phyloP scores from a whole-genome alignment of 2,888 invertebrate species.

The Corbicula japonica region DNA sequence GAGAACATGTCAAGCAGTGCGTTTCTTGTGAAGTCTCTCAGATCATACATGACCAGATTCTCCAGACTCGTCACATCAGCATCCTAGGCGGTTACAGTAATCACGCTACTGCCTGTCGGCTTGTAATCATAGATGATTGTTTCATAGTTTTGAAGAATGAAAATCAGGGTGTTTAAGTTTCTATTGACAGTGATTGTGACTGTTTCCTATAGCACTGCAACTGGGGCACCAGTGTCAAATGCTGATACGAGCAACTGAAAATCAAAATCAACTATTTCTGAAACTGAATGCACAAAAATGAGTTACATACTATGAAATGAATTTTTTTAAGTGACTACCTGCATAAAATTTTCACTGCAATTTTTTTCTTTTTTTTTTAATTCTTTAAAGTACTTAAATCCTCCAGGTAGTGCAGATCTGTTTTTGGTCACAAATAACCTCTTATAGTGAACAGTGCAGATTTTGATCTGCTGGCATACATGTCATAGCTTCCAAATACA shows the following conservation, averaged over 20 bases:
- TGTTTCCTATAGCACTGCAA: constrained; percentile 69
- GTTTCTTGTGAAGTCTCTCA: constrained; percentile 39
- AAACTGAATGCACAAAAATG: no score
- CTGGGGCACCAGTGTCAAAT: constrained; percentile 79
- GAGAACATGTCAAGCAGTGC: constrained; percentile 94
- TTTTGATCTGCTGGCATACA: no score
- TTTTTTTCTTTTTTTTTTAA: no score
- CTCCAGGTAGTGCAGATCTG: no score
- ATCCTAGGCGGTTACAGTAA: constrained; percentile 78
- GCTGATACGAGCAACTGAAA: constrained; percentile 76
- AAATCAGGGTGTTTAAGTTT: constrained; percentile 80
- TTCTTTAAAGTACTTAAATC: no score
- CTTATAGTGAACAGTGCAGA: no score
- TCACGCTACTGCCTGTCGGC: constrained; percentile 76
- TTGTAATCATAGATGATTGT: constrained; percentile 75
- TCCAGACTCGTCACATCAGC: constrained; percentile 79
- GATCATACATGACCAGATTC: constrained; percentile 69
- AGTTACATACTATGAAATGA: no score
- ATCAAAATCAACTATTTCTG: constrained; percentile 2
- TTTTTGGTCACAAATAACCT: no score
- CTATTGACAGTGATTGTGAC: constrained; percentile 78
- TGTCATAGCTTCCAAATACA: no score
- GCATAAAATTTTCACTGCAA: no score
- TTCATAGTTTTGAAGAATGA: constrained; percentile 67
- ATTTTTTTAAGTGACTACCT: no score